Conservation (phyloP, 2,888 invertebrate genomes). For the Synanthedon formicaeformis region DNA sequence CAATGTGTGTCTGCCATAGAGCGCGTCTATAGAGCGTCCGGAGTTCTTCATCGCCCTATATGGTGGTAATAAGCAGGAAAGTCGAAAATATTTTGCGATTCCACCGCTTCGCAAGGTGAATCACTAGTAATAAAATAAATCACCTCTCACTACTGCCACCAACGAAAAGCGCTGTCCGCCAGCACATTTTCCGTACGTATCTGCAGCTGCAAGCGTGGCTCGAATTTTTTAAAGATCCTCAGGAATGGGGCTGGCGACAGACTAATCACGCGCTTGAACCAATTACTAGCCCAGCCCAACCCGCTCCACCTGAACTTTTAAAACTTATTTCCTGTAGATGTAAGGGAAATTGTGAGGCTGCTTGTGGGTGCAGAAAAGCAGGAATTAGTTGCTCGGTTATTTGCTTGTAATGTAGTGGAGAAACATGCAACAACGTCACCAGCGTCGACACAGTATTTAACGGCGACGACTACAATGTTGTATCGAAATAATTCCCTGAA, state of each 20-base stretch:
- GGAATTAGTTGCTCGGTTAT: not conserved
- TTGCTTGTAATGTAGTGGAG: not conserved
- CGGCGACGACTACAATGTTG: not conserved
- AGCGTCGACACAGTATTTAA: not conserved
- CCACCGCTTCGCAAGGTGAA: not conserved
- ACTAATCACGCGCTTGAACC: not conserved
- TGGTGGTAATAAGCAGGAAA: not conserved
- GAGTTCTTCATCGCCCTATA: not conserved
- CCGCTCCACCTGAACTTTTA: not conserved
- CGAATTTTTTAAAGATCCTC: not conserved
- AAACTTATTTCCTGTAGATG: not conserved
- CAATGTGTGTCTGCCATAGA: no score
- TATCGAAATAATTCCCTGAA: no score
- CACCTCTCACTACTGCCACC: not conserved
- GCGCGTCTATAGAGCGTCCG: not conserved
- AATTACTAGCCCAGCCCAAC: not conserved
- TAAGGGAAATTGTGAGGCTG: not conserved
- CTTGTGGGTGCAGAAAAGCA: not conserved
- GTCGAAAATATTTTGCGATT: not conserved
- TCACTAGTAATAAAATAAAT: not conserved
- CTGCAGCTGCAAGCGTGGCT: not conserved
- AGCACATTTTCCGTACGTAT: not conserved
- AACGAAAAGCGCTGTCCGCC: not conserved
- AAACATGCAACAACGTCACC: not conserved
- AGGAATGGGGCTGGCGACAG: not conserved